Conservation (phyloP, 2,797 vertebrate genomes). For the Limnodromus scolopaceus region DNA sequence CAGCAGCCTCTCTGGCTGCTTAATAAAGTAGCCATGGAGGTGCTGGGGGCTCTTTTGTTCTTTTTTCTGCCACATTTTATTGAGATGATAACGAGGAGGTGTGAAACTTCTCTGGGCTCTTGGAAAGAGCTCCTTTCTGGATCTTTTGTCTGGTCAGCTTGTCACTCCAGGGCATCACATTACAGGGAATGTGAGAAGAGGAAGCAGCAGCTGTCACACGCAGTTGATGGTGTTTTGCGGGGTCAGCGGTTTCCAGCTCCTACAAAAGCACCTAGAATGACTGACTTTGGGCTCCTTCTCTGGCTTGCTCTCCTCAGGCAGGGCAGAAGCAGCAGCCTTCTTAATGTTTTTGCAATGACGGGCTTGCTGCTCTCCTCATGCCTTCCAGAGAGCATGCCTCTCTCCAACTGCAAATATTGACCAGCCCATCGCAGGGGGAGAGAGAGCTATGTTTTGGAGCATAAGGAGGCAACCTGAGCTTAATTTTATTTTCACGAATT, state of each 20-base stretch:
- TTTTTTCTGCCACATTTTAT: not conserved
- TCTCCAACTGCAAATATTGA: not conserved
- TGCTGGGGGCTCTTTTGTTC: not conserved
- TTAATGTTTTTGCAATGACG: not conserved
- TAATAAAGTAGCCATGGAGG: not conserved
- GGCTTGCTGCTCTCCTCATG: not conserved
- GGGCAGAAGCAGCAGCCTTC: not conserved
- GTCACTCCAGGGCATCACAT: not conserved
- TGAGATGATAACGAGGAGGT: not conserved
- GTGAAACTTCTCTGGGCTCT: not conserved
- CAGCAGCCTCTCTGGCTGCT: not conserved
- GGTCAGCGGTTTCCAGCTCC: not conserved
- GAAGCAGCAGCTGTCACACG: not conserved
- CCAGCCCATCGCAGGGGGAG: not conserved
- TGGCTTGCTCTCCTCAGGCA: not conserved
- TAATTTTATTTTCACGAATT: not conserved
- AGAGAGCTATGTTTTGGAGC: not conserved
- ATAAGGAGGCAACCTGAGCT: not conserved
- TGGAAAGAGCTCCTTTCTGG: not conserved
- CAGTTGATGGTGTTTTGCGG: not conserved
- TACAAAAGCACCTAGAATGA: not conserved
- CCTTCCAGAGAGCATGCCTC: rapidly evolving
- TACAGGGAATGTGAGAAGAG: not conserved
- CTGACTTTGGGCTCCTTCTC: not conserved
- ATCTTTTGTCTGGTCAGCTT: not conserved